phyloP scores from a whole-genome alignment of 2,113 vertebrate species.

The Natator depressus region DNA sequence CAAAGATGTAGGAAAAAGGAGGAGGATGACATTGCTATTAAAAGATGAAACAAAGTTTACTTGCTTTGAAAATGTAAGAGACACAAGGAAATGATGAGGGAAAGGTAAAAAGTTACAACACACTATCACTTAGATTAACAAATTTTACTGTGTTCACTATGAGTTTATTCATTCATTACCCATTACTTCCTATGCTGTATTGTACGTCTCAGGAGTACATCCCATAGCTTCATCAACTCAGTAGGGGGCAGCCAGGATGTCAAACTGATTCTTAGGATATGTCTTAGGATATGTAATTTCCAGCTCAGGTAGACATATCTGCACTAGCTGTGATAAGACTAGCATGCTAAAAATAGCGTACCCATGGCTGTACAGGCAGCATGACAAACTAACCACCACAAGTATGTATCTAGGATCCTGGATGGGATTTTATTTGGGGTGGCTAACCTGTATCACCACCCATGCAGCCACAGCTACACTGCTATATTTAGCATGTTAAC shows the following conservation, averaged over 20 bases:
- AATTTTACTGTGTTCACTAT: not conserved
- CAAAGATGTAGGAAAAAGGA: not conserved
- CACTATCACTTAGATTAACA: not conserved
- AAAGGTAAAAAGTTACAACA: not conserved
- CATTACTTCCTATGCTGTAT: not conserved
- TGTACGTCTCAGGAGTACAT: not conserved
- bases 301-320: not conserved
- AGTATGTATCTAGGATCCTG: too few species aligned
- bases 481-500: too few species aligned
- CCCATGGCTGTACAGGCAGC: too few species aligned
- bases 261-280: not conserved
- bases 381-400: too few species aligned
- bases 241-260: not conserved
- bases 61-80: not conserved
- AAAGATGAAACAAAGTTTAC: constrained; percentile 19
- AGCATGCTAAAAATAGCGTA: too few species aligned
- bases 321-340: not conserved
- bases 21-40: not conserved
- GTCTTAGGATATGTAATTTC: too few species aligned
- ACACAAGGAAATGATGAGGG: not conserved
- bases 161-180: not conserved
- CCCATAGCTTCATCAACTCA: fast-evolving
- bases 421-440: too few species aligned
- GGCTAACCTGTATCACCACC: too few species aligned
- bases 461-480: too few species aligned